A percentile compares a stretch with the other conserved stretches of the same genome.
phyloP scores from a whole-genome alignment of 2,888 invertebrate species.

The Phengaris arion region DNA sequence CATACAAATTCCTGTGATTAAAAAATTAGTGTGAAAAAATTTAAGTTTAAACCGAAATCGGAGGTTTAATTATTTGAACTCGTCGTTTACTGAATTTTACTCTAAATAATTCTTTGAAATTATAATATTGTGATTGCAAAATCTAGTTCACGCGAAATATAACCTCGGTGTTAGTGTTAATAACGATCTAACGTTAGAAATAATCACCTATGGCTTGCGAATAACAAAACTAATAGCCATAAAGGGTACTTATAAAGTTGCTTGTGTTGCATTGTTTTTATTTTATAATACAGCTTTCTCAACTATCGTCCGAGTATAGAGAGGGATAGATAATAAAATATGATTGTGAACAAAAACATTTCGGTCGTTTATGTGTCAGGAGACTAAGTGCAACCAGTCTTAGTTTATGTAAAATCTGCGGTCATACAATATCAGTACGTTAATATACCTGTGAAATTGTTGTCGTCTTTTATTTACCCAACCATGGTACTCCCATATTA shows the following conservation, averaged over 20 bases:
- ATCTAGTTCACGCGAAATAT: background rate
- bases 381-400: conserved; percentile 50
- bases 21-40: too few species aligned
- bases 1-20: too few species aligned
- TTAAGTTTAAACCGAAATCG: too few species aligned
- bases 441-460: conserved; percentile 71
- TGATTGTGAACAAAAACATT: conserved; percentile 43
- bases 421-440: conserved; percentile 61
- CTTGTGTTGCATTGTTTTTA: conserved; percentile 76
- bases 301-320: conserved; percentile 38
- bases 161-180: conserved; percentile 60
- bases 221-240: conserved; percentile 77
- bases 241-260: conserved; percentile 68
- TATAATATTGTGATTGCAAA: too few species aligned
- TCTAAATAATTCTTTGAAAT: background rate
- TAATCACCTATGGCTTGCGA: conserved; percentile 76
- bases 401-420: conserved; percentile 54
- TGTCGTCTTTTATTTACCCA: conserved; percentile 41
- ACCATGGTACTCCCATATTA: background rate
- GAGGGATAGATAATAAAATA: conserved; percentile 42
- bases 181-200: conserved; percentile 74
- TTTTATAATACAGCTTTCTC: conserved; percentile 49
- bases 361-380: conserved; percentile 32
- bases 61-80: background rate
- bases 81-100: background rate